Conservation (phyloP, 2,888 invertebrate genomes). For the Synanthedon andrenaeformis region DNA sequence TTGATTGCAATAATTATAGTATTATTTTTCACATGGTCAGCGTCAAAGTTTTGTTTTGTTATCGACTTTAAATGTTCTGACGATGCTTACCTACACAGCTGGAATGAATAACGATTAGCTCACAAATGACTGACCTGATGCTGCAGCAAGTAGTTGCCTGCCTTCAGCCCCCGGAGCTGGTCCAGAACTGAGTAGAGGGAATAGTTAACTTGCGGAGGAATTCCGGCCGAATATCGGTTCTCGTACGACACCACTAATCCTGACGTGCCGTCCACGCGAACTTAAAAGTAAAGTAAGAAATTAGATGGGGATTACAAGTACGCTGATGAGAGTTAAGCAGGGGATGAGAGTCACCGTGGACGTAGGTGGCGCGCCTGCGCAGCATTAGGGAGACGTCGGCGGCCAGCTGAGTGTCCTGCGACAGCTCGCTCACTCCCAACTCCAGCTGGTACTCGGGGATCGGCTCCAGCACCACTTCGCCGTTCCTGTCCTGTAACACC, state of each 20-base stretch:
- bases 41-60: too few species aligned
- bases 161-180: constrained; percentile 35
- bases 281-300: constrained; percentile 16
- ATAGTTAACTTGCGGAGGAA: constrained; percentile 8
- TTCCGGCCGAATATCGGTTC: constrained; percentile 4
- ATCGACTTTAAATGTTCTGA: too few species aligned
- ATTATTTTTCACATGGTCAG: too few species aligned
- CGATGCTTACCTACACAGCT: too few species aligned
- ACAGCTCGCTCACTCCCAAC: constrained; percentile 29
- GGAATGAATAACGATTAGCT: too few species aligned
- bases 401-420: constrained; percentile 17
- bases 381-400: constrained; percentile 32
- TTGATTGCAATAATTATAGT: too few species aligned
- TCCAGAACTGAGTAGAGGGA: constrained; percentile 19
- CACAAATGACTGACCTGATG: constrained; percentile 31
- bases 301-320: too few species aligned
- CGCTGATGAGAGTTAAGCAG: too few species aligned
- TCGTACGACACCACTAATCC: constrained; percentile 39
- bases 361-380: constrained; percentile 23
- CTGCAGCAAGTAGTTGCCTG: constrained; percentile 37
- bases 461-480: constrained; percentile 44
- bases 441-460: constrained; percentile 52
- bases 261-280: constrained; percentile 31
- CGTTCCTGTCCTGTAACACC: constrained; percentile 18
- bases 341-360: constrained; percentile 4